A percentile compares a stretch with the other conserved stretches of the same genome.
Evolutionary conservation across 2,888 invertebrate genomes (phyloP).

Genomic region (Eueremaeus valkanovi): DNA sequence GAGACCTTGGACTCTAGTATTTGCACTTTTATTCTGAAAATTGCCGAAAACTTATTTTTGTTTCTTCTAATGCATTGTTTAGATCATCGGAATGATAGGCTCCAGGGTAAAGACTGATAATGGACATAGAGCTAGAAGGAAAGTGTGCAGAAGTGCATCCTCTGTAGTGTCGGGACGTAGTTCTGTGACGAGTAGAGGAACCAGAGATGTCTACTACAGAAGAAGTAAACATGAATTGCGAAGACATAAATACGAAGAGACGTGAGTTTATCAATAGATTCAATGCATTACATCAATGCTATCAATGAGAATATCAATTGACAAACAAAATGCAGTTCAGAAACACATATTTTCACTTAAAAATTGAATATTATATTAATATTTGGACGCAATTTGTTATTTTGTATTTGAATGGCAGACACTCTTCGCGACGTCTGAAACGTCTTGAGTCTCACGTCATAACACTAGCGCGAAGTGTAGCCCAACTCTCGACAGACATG

Average conservation of each 20-base stretch:
- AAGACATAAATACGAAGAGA: conserved; percentile 22
- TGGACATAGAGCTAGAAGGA: background rate
- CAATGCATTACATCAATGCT: no score
- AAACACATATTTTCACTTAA: background rate
- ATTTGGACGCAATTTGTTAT: no score
- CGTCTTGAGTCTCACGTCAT: conserved; percentile 85
- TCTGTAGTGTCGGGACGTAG: conserved; percentile 38
- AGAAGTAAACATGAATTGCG: conserved; percentile 27
- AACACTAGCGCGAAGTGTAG: conserved; percentile 80
- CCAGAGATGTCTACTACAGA: conserved; percentile 31
- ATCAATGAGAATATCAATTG: background rate
- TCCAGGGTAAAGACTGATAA: background rate
- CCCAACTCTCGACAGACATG: conserved; percentile 86
- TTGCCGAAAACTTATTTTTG: no score
- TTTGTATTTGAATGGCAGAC: no score
- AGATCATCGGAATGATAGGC: conserved; percentile 14
- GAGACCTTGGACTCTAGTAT: no score
- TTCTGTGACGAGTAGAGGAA: conserved; percentile 40
- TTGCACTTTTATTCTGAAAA: no score
- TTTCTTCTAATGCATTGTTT: no score
- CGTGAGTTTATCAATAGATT: conserved; percentile 15
- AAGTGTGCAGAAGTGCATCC: conserved; percentile 13
- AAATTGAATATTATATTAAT: background rate
- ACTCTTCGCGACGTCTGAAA: conserved; percentile 54
- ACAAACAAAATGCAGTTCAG: background rate